A percentile compares a stretch with the other conserved stretches of the same genome.
phyloP scores from a whole-genome alignment of 2,113 vertebrate species.

The Caloenas nicobarica region DNA sequence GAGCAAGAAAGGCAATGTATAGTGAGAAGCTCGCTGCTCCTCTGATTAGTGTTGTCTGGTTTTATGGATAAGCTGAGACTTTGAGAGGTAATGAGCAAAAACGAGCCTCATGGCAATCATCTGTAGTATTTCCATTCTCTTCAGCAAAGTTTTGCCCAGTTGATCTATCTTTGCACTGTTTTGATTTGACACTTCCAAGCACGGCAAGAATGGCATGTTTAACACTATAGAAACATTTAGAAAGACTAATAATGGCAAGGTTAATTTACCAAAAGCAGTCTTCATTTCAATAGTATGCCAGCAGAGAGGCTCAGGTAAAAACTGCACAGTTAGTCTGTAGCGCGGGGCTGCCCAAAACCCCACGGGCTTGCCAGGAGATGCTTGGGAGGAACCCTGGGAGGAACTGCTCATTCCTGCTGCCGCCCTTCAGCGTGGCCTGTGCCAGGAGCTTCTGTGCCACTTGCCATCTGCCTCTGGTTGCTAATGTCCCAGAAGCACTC shows the following conservation, averaged over 20 bases:
- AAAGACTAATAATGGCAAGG: not conserved
- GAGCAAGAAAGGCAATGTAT: not conserved
- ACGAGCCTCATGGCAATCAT: not conserved
- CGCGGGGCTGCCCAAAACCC: not conserved
- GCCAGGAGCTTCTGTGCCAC: not conserved
- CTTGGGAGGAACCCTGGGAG: not conserved
- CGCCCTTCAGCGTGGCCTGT: not conserved
- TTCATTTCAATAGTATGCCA: not conserved
- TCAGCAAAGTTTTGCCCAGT: not conserved
- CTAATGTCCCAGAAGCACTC: not conserved
- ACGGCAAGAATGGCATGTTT: accelerated
- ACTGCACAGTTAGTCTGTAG: not conserved
- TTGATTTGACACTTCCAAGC: not conserved
- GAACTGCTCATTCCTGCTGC: not conserved
- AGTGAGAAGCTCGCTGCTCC: not conserved
- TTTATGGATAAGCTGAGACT: not conserved
- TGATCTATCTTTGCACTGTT: not conserved
- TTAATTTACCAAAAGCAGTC: not conserved
- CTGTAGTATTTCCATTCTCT: not conserved
- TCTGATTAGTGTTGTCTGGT: not conserved
- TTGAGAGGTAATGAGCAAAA: not conserved
- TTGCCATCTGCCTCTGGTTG: not conserved
- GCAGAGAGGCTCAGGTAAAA: not conserved
- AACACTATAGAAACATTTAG: not conserved
- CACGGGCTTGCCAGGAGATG: not conserved